Evolutionary conservation across 1,140 invertebrate genomes (phyloP).

Genomic region (Lasioglossum baleicum): DNA sequence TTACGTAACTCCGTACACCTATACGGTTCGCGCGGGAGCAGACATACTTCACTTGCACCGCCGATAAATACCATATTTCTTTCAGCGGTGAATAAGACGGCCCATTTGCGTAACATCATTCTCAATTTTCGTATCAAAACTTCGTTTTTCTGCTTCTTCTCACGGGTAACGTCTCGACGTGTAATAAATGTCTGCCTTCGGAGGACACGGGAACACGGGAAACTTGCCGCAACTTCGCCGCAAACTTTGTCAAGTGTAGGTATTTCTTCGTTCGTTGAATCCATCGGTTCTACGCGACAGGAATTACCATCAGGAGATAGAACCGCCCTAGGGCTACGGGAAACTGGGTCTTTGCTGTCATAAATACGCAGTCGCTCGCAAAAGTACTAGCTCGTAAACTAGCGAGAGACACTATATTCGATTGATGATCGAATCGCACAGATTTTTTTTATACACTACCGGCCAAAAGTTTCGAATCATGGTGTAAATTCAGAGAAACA

Average conservation of each 20-base stretch:
- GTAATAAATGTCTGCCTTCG: background rate
- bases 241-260: background rate
- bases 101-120: background rate
- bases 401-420: too few species aligned
- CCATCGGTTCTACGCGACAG: background rate
- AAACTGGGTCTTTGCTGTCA: background rate
- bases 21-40: background rate
- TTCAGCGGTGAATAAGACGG: constrained; percentile 5
- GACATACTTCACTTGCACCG: background rate
- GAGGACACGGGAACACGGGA: background rate
- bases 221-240: background rate
- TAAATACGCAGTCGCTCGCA: too few species aligned
- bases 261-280: background rate
- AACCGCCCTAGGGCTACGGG: background rate
- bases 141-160: background rate
- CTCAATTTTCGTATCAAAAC: constrained; percentile 13
- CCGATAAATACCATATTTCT: constrained; percentile 23
- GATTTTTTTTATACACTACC: too few species aligned
- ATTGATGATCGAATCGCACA: too few species aligned
- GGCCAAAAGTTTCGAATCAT: too few species aligned
- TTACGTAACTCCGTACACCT: background rate
- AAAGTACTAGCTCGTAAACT: too few species aligned
- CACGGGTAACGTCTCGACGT: background rate
- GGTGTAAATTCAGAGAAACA: too few species aligned
- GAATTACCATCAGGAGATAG: background rate